Evolutionary conservation across 2,888 invertebrate species (phyloP), one percentile per base, ranked within the genome.

Genomic region (Euplagia quadripunctaria): DNA sequence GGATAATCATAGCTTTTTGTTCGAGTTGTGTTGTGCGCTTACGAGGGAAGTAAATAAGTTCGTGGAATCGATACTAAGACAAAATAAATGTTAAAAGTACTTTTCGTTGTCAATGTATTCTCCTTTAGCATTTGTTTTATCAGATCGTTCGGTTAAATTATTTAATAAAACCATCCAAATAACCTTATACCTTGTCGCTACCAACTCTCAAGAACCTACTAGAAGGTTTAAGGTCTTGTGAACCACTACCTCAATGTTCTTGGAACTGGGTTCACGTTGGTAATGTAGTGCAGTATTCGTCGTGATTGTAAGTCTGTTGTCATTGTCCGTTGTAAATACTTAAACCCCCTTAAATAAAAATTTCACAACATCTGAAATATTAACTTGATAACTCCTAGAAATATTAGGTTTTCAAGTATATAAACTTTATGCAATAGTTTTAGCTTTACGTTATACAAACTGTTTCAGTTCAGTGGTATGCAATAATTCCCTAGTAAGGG

Each of bases 1-100:
- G n/a, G 55, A 43, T 68, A 55, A 68, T 68, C 68, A 58, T 43
- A 58, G 55, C 20, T 20, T 68, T 58, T 42, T 58, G 58, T 42
- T 55, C 55, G 20, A 58, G 20, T 55, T 68, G 31, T 12, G 11
- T 52, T 52, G 31, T 55, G 42, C 14, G 5, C n/a, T 68, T 68
- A 43, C 7, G 20, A 14, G 14, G 6, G 31, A 31, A 1, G 14
- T 31, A 31, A 58, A 61, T 61, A 61, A 61, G 31, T 61, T 31
- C 31, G 61, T 7, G 14, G 61, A 31, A 61, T 31, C 31, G 31
- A 61, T 20, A 31, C 61, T 31, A 31, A 31, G 31, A 6, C 20
- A 0, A 31, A 61, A 61, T 14, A 6, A 61, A 5, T 61, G 20
- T 61, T 2, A 61, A 31, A 61, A 14, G 61, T 31, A 31, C 31